Base-by-base conservation (phyloP, 2,888 invertebrate species). In the Drosophila stalkeri region DNA sequence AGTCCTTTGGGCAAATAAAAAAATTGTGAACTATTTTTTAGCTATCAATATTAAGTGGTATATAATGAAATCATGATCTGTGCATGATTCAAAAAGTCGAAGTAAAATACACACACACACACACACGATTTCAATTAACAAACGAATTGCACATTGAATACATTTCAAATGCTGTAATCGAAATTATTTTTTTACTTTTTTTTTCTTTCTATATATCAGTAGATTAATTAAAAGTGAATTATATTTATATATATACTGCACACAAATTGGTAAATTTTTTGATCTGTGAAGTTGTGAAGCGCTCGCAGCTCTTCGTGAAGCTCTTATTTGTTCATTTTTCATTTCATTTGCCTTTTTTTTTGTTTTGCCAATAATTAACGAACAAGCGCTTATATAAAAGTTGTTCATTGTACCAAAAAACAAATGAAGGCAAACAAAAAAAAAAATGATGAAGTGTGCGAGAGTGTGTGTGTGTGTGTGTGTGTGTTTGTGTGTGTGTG, bases 321-420 rank as follows among this genome's bases (percentile, higher is more conserved):
- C 31, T 59, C 31, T 59, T 54, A 20, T 66, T 39, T 39, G 44
- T 46, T 27, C 31, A 31, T 52, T 63, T 46, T 37, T 33, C 23
- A 2, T 62, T 20, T 6, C 20, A 16, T 23, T 52, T 35, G 35
- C 14, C 7, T 1, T 20, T 23, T 23, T 52, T 54, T n/a, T 64
- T 41, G 14, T 33, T 46, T 39, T 55, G 55, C 33, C 16, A 55
- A 54, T 54, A 74, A 68, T 62, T 68, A 55, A 62, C 61, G 57
- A 62, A 55, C 39, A 63, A 56, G 35, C 46, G 43, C 31, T 57
- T 67, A 51, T 52, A 18, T 31, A 64, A 64, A 77, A 60, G 43
- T 60, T 61, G 47, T 52, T 41, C 63, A 52, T 37, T 62, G 46
- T 61, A 60, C 35, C 51, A 60, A 68, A 51, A 69, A 33, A 16